Evolutionary conservation across 2,888 invertebrate genomes (phyloP), one percentile per base, ranked within the genome.

Genomic region (Watsonalla binaria): DNA sequence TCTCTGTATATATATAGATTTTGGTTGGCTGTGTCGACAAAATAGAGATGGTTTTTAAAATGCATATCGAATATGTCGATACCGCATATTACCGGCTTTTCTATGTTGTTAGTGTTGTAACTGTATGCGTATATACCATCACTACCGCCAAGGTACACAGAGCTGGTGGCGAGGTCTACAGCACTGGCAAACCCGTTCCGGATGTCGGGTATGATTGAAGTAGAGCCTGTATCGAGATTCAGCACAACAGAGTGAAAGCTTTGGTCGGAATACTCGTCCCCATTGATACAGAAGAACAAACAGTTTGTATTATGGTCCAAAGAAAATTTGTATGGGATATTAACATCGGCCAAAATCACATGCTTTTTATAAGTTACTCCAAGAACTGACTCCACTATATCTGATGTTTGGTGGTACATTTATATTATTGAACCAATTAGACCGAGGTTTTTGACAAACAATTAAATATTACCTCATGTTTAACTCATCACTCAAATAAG

Each of bases 171-270:
- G 37, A 78, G 75, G 54, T 84, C 77, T n/a, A 83, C 74, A 7
- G 85, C 80, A 60, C 80, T 81, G 8, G 84, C 81, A 46, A 79
- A 85, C 6, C 85, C 85, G 57, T 85, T 83, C 14, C 78, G 74
- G 53, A 85, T 78, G 55, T 76, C 72, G 42, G 80, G 78, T 53
- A 84, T 68, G 47, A 84, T 61, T 34, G 66, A 61, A 13, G 74
- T 58, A 24, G 58, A 52, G 14, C 71, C 74, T 47, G 70, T 72
- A 47, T 74, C 64, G 14, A 84, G 69, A 58, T 81, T 72, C n/a
- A 84, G 63, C 37, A 74, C 59, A 14, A 77, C 84, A 6, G 73
- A 78, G 57, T 81, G 80, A 58, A 85, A 85, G 62, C 83, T 84
- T 72, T 84, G 82, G 51, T 82, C 74, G 0, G 80, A 79, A 65